Evolutionary conservation across 2,888 invertebrate genomes (phyloP), one percentile per base, ranked within the genome.

Genomic region (Pheosia gnoma): DNA sequence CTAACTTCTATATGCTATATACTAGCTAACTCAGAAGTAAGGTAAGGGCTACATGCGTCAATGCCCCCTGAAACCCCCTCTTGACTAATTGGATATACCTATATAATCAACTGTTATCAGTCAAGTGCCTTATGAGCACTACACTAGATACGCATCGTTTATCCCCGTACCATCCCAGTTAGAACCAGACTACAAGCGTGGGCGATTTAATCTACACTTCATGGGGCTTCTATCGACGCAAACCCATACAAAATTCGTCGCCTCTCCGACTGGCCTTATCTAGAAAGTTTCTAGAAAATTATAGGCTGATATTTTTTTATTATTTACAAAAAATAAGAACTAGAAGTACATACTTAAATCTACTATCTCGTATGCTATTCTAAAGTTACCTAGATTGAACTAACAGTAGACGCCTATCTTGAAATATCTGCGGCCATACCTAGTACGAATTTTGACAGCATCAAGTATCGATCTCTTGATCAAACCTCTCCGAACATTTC

Each of bases 1-100:
- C 52, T 36, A 8, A 8, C 49, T 13, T 47, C 9, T 9, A 25
- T 25, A 25, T 25, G 25, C 0, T 25, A 25, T 25, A 25, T 25
- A 25, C 25, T 25, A 25, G 25, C 25, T 25, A 25, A 25, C 25
- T 1, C 25, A 25, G 2, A 25, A 47, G 11, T 47, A 47, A 9
- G 47, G 25, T 25, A 25, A 9, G 11, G 4, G 47, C 49, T 60
- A 68, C 77, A 80, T 84, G 71, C 85, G 85, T 86, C 86, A 86
- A 82, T 85, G 81, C 65, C 77, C 79, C 72, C 63, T 75, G 64
- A 66, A 74, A 70, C 63, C 9, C 43, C 69, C 68, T 57, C 59
- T 67, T 70, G 67, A 65, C 61, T 79, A 76, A 78, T 77, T 73
- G 68, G 25, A 25, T 25, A 25, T 65, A 39, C 39, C 39, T 39